Evolutionary conservation across 2,797 vertebrate species (phyloP), one percentile per base, ranked within the genome.

Genomic region (Leptatherina wallacei): DNA sequence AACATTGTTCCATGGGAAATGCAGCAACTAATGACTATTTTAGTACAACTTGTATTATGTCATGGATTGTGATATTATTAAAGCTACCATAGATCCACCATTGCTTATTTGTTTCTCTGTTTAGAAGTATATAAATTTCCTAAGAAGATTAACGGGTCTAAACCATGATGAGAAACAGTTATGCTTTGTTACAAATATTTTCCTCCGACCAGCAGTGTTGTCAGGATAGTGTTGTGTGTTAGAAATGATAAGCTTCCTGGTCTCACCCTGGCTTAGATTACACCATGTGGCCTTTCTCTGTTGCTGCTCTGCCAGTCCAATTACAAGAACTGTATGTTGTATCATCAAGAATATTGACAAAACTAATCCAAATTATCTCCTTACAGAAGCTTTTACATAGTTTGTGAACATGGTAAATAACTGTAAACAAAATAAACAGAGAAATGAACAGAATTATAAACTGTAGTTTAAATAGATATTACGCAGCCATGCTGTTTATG

Each of bases 211-310:
- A 49, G 57, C 35, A 6, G 22, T 77, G 83, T 83, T 79, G 62
- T 82, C 65, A 57, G 72, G 24, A 65, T 65, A 64, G 61, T 64
- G 61, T 71, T 75, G 63, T 73, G 77, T 69, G 74, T 69, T 57
- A 12, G 60, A 75, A 88, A 82, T 80, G 71, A 62, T 71, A 64
- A 76, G 54, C 69, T 87, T 85, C 81, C 75, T 81, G 70, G 81
- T 89, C 87, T 49, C 67, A 42, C 35, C 56, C 71, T 70, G 52
- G 73, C 78, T 89, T 80, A 62, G 69, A 83, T 77, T 71, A 78
- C 68, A 75, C 38, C 68, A 33, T 9, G 24, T 56, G 69, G 63
- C 57, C 66, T 82, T 61, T 73, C 68, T 69, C 69, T 69, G 27
- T 58, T 62, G 52, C 77, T 71, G 58, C 67, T 64, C 35, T 30